A percentile compares a stretch with the other conserved stretches of the same genome.
phyloP scores from a whole-genome alignment of 2,888 invertebrate species.

The Pseudococcus longispinus region DNA sequence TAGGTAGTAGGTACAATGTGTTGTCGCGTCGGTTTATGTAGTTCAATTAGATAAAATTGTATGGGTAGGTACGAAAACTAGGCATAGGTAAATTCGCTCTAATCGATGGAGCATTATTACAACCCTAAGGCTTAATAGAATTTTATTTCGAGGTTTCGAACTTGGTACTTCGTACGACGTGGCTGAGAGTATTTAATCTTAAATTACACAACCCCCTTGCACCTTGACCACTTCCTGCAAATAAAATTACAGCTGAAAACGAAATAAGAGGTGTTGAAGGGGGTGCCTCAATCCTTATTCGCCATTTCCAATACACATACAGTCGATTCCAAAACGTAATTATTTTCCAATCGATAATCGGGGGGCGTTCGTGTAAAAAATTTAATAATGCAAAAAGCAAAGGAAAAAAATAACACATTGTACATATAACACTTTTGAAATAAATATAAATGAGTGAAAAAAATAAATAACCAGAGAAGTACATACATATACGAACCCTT shows the following conservation, averaged over 20 bases:
- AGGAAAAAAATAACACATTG: background rate
- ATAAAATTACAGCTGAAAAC: background rate
- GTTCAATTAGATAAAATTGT: background rate
- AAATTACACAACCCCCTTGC: background rate
- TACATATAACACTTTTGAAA: background rate
- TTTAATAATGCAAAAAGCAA: background rate
- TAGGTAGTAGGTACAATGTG: too few species aligned
- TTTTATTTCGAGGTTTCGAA: background rate
- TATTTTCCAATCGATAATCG: constrained; percentile 12
- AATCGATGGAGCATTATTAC: background rate
- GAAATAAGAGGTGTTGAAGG: background rate
- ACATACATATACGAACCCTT: too few species aligned
- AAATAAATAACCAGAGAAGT: background rate
- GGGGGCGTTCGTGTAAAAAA: background rate
- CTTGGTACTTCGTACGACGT: background rate
- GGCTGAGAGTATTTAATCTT: background rate
- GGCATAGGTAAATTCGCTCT: background rate
- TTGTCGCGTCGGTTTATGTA: background rate
- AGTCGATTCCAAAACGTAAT: background rate
- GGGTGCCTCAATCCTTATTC: background rate
- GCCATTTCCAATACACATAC: background rate
- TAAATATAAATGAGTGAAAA: background rate
- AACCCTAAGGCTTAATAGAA: background rate
- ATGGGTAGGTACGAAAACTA: background rate
- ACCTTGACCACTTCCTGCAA: background rate